phyloP scores from a whole-genome alignment of 2,113 vertebrate species.

The Cephalopholis sonnerati region DNA sequence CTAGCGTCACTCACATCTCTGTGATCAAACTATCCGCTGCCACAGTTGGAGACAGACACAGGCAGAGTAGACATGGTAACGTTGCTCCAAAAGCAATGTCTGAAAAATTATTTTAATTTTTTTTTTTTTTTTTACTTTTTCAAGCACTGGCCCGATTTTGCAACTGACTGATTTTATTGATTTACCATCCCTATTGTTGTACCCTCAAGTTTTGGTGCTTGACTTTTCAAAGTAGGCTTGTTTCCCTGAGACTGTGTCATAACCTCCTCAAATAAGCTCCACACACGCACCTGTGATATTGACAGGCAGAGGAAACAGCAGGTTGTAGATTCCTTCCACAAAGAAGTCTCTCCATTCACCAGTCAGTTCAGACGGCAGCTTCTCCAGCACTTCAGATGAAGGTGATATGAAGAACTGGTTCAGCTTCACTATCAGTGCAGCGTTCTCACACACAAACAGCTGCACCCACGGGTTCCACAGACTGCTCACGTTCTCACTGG shows the following conservation, averaged over 20 bases:
- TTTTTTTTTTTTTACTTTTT: no score
- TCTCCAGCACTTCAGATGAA: constrained; percentile 76
- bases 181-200: no score
- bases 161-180: no score
- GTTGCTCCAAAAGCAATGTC: no score
- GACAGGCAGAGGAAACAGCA: constrained; percentile 91
- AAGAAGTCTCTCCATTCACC: constrained; percentile 97
- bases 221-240: background rate
- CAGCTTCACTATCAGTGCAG: constrained; percentile 88
- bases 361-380: constrained; percentile 88
- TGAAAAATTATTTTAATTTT: no score
- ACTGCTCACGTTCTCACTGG: constrained; percentile 86
- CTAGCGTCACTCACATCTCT: no score
- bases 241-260: background rate
- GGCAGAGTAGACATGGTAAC: no score
- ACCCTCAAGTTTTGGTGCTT: background rate
- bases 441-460: constrained; percentile 91
- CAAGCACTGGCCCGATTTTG: no score
- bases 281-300: constrained; percentile 87
- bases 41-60: no score
- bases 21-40: no score
- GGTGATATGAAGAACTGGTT: constrained; percentile 88
- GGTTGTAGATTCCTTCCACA: constrained; percentile 91
- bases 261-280: background rate
- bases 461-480: constrained; percentile 90